Conservation (phyloP, 2,797 vertebrate species). For the Neostethus bicornis region DNA sequence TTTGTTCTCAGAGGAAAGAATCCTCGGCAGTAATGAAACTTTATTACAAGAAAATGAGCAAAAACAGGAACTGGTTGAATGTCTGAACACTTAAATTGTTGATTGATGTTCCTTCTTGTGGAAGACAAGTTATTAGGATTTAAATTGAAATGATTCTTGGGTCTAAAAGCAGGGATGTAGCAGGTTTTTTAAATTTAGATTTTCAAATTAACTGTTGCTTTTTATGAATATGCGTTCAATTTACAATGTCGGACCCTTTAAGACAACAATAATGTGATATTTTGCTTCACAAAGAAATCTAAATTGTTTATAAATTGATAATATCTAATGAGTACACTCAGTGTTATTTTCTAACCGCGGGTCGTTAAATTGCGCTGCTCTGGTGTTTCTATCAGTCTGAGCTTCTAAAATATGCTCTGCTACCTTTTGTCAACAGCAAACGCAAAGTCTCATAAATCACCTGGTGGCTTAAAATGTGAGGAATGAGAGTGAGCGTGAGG, state of each 20-base stretch:
- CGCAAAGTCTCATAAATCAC: conserved; percentile 60
- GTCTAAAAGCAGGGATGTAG: too few species aligned
- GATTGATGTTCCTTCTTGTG: neutral
- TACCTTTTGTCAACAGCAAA: conserved; percentile 56
- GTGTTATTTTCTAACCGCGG: too few species aligned
- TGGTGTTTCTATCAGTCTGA: conserved; percentile 43
- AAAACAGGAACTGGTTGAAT: neutral
- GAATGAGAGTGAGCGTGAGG: conserved; percentile 26
- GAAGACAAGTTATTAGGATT: too few species aligned
- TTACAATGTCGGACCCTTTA: too few species aligned
- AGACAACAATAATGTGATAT: too few species aligned
- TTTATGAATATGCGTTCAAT: too few species aligned
- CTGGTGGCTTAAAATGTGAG: conserved; percentile 42
- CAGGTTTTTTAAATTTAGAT: too few species aligned
- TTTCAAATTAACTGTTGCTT: too few species aligned
- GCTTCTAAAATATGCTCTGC: conserved; percentile 51
- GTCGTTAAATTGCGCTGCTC: conserved; percentile 33
- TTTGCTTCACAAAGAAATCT: too few species aligned
- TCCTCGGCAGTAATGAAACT: neutral
- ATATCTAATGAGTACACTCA: too few species aligned
- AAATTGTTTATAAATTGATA: too few species aligned
- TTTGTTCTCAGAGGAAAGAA: neutral
- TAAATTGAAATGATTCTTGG: too few species aligned
- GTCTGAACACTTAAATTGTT: neutral
- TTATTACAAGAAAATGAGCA: conserved; percentile 12